These are phyloP conservation scores for Phengaris arion DNA, from an alignment of 2,888 invertebrate genomes.

Conservation along the genomic window DNA sequence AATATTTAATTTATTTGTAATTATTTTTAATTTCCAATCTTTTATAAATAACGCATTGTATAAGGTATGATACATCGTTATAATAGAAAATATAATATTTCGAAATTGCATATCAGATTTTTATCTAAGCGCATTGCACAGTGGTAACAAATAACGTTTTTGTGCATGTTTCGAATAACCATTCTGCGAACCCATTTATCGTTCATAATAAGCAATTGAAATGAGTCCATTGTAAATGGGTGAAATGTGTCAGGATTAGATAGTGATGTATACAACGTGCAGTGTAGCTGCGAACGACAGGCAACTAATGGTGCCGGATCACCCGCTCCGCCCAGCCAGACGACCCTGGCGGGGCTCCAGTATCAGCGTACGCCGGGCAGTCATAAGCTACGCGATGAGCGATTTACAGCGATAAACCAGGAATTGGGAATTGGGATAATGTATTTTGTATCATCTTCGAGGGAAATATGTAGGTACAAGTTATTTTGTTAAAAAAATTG, in stretches of 20 bases:
- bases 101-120: too few species aligned
- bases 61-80: too few species aligned
- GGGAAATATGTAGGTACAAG: too few species aligned
- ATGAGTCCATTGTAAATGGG: conserved; percentile 11
- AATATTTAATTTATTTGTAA: too few species aligned
- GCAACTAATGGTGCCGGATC: conserved; percentile 42
- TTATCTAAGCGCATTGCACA: too few species aligned
- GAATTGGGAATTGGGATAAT: too few species aligned
- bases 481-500: too few species aligned
- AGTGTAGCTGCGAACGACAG: conserved; percentile 38
- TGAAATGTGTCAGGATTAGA: conserved; percentile 29
- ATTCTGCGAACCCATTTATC: conserved; percentile 6
- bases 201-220: neutral
- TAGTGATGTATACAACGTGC: conserved; percentile 27
- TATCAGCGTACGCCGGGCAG: conserved; percentile 26
- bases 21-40: too few species aligned
- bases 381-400: neutral
- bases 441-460: too few species aligned
- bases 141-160: neutral
- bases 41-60: too few species aligned
- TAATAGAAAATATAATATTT: too few species aligned
- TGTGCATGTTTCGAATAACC: neutral
- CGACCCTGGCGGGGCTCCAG: conserved; percentile 24
- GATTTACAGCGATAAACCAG: neutral
- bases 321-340: conserved; percentile 33